phyloP scores from a whole-genome alignment of 2,888 invertebrate species.

The Parnassius glacialis region DNA sequence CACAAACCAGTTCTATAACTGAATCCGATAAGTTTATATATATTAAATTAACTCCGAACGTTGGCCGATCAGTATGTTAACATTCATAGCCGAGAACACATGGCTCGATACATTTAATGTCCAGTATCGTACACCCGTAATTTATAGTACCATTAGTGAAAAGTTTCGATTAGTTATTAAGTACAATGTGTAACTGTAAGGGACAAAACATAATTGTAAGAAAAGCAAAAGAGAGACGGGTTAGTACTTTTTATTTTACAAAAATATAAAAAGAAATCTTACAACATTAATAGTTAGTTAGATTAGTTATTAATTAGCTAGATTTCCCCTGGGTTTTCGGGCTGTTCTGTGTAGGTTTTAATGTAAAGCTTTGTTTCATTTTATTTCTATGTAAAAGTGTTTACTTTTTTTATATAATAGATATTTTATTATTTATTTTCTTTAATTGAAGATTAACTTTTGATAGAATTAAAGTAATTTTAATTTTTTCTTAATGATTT shows the following conservation, averaged over 20 bases:
- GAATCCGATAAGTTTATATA: constrained; percentile 42
- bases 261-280: not conserved
- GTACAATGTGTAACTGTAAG: constrained; percentile 45
- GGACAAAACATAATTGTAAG: constrained; percentile 37
- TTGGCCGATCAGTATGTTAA: constrained; percentile 44
- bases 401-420: too few species aligned
- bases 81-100: constrained; percentile 41
- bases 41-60: constrained; percentile 47
- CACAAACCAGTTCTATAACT: constrained; percentile 47
- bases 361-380: too few species aligned
- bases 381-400: too few species aligned
- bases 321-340: too few species aligned
- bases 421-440: too few species aligned
- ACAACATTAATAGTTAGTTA: too few species aligned
- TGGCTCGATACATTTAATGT: constrained; percentile 24
- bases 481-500: too few species aligned
- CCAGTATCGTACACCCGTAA: constrained; percentile 23
- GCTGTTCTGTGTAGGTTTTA: too few species aligned
- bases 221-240: constrained; percentile 37
- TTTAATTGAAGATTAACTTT: too few species aligned
- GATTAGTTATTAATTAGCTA: too few species aligned
- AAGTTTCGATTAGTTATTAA: constrained; percentile 24
- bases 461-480: too few species aligned
- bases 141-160: constrained; percentile 30
- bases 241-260: constrained; percentile 30